These are phyloP conservation scores for Hassar affinis DNA, from an alignment of 2,113 vertebrate species.

Conservation along the genomic window DNA sequence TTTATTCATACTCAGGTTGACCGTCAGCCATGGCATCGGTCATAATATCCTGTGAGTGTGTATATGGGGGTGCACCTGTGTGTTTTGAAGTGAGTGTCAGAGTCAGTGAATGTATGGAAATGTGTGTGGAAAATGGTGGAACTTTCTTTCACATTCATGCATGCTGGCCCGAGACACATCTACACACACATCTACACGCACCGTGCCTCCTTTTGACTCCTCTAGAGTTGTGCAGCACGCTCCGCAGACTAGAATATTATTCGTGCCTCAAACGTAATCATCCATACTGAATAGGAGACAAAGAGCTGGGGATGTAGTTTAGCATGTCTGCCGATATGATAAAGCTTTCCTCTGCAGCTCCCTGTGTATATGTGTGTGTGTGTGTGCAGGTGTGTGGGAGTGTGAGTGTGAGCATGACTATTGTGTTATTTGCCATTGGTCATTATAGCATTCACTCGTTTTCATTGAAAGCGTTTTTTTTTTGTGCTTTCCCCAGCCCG, in stretches of 20 bases:
- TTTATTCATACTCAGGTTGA: conserved; percentile 46
- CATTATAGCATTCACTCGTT: conserved; percentile 32
- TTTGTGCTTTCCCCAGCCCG: conserved; percentile 26
- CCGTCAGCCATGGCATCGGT: conserved; percentile 22
- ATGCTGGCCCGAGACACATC: conserved; percentile 6
- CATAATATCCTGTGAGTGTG: not conserved
- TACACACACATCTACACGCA: conserved; percentile 10
- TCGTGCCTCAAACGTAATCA: conserved; percentile 39
- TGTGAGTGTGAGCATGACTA: conserved; percentile 5
- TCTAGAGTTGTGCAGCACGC: conserved; percentile 1
- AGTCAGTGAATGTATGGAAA: conserved; percentile 6
- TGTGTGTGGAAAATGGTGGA: not conserved
- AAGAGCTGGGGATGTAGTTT: conserved; percentile 26
- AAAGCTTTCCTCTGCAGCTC: conserved; percentile 18
- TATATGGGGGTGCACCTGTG: not conserved
- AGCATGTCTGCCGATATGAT: conserved; percentile 33
- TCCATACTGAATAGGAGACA: conserved; percentile 35
- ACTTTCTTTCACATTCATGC: conserved; percentile 1
- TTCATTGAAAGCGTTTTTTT: conserved; percentile 23
- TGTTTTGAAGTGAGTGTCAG: not conserved
- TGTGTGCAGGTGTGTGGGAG: conserved; percentile 5
- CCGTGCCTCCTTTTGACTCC: not conserved
- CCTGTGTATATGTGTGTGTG: not conserved
- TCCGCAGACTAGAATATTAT: conserved; percentile 31
- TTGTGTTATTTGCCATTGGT: conserved; percentile 33